Base-by-base conservation (phyloP, 2,797 vertebrate genomes). In the Dicrostonyx torquatus region DNA sequence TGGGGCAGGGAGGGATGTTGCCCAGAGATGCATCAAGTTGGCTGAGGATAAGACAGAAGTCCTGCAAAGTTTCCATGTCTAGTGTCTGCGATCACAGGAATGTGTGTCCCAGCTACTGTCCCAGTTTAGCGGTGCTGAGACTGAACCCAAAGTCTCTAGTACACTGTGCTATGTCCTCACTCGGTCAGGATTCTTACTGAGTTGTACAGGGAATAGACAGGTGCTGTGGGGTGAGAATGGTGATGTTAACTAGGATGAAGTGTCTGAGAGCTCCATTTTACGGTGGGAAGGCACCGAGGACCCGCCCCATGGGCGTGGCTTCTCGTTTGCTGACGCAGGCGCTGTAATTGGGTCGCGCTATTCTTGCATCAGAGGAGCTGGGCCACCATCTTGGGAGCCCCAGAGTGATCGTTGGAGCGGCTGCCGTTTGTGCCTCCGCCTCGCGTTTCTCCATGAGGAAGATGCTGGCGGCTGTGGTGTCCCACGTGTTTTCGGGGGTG, bases 371-470 rank as follows among this genome's bases (percentile, higher is more conserved):
- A 76, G 8, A 87, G 85, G 50, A 31, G 22, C 26, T 43, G 4
- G 12, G 29, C 50, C 31, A 43, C 40, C 85, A 31, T 73, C 26
- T 73, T 40, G 6, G 14, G 34, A 14, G 50, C 37, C n/a, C 0
- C n/a, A 0, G 20, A 9, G 55, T 0, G 73, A n/a, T 62, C 45
- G 62, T 90, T 79, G 76, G 60, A 34, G 4, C 62, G 26, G 3
- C n/a, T 17, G 10, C 86, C 37, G 9, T 89, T 89, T 60, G 77
- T 6, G 87, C 70, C 66, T 29, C 5, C 4, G 87, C 70, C 66
- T 29, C 5, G 9, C 9, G 6, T 24, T 43, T 40, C 64, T 72
- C 64, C 77, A 90, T 70, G 93, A 95, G 10, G 84, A 91, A 87
- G 40, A 96, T 97, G 96, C 75, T 97, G 14, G 48, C 62, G 0